Percentiles rank a stretch among this genome's conserved stretches.
Evolutionary conservation across 2,797 vertebrate genomes (phyloP).

Genomic region (Pangasius mekongensis): DNA sequence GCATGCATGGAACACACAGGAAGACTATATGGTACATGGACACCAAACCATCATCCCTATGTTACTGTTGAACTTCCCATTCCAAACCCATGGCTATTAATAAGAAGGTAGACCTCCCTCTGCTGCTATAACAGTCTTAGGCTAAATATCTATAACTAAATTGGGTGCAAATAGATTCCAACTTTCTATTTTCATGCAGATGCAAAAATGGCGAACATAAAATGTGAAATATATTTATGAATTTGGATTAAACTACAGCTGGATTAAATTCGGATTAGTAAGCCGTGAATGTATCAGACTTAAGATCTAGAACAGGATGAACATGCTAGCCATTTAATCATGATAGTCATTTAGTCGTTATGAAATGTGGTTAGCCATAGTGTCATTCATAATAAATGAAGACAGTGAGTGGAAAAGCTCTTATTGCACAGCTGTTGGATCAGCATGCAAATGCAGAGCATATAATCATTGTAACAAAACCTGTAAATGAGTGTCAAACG

Average conservation of each 20-base stretch:
- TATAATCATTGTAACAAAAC: not conserved
- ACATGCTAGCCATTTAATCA: conserved; percentile 4
- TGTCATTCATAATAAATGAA: conserved; percentile 19
- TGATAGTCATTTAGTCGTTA: not conserved
- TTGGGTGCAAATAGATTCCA: not conserved
- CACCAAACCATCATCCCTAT: not conserved
- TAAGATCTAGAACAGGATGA: not conserved
- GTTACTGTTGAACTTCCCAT: not conserved
- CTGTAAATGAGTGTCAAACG: not conserved
- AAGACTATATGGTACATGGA: no score
- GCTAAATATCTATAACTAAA: not conserved
- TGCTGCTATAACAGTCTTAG: not conserved
- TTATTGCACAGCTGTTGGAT: conserved; percentile 13
- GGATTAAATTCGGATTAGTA: conserved; percentile 29
- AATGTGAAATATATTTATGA: not conserved
- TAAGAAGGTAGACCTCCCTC: not conserved
- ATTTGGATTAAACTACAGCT: conserved; percentile 6
- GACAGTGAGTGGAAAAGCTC: conserved; percentile 12
- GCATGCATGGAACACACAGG: not conserved
- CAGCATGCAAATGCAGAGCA: conserved; percentile 10
- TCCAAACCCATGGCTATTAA: not conserved
- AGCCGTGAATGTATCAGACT: not conserved
- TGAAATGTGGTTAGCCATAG: not conserved
- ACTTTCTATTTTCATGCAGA: not conserved
- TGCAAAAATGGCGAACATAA: not conserved